phyloP scores from a whole-genome alignment of 2,797 vertebrate genomes.

The Nannoperca australis region DNA sequence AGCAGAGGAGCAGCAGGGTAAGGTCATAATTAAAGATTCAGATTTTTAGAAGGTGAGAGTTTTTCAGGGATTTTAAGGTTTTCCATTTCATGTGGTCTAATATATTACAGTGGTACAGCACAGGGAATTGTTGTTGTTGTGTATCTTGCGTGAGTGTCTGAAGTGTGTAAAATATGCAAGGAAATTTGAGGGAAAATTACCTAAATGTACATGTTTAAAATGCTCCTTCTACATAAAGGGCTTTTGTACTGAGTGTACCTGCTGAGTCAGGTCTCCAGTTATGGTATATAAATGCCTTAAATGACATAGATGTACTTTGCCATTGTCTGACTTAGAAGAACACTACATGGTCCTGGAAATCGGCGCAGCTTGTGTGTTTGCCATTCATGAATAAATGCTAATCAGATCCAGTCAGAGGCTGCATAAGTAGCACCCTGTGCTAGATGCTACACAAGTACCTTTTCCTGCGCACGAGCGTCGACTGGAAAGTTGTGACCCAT shows the following conservation, averaged over 20 bases:
- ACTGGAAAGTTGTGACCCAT: neutral
- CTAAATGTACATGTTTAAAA: neutral
- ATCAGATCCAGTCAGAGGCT: constrained; percentile 8
- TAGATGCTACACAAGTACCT: neutral
- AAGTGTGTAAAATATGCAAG: no score
- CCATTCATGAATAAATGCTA: constrained; percentile 21
- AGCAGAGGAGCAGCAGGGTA: no score
- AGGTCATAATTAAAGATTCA: no score
- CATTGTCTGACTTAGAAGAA: neutral
- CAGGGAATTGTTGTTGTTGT: no score
- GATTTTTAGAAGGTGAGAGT: no score
- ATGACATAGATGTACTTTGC: neutral
- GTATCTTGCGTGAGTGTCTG: no score
- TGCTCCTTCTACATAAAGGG: neutral
- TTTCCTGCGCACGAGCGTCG: neutral
- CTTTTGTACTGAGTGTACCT: constrained; percentile 4
- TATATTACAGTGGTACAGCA: no score
- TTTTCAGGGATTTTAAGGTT: no score
- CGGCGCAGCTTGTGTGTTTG: neutral
- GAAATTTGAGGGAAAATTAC: neutral
- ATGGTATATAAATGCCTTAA: constrained; percentile 2
- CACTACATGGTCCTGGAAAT: neutral
- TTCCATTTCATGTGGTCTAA: no score
- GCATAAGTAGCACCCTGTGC: neutral
- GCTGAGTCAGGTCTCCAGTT: neutral